phyloP scores from a whole-genome alignment of 2,113 vertebrate genomes.

The Carassius gibelio region DNA sequence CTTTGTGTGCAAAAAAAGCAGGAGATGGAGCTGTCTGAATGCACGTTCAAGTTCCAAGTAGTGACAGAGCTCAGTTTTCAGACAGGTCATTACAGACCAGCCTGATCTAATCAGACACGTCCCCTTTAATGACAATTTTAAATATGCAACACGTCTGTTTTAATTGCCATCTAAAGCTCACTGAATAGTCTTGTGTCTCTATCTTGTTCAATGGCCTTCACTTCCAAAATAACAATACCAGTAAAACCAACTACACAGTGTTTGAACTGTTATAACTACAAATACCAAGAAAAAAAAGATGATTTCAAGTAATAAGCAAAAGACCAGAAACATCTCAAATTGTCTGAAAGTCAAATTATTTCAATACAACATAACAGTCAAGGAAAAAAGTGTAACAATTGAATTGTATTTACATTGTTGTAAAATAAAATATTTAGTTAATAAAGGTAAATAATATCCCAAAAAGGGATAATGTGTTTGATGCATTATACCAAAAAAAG shows the following conservation, averaged over 20 bases:
- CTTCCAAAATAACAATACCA: background rate
- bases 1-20: background rate
- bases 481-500: background rate
- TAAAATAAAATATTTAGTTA: background rate
- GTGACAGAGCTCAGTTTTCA: background rate
- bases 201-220: slow-evolving; percentile 38
- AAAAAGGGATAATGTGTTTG: background rate
- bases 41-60: slow-evolving; percentile 15
- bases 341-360: too few relatives aligned
- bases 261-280: background rate
- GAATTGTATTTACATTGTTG: too few relatives aligned
- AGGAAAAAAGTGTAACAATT: background rate
- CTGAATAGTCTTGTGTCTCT: slow-evolving; percentile 4
- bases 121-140: slow-evolving; percentile 41
- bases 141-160: slow-evolving; percentile 45
- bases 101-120: slow-evolving; percentile 51
- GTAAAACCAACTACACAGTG: background rate
- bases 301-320: background rate
- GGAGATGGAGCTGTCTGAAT: background rate
- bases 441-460: background rate
- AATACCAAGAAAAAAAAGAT: background rate
- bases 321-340: too few relatives aligned
- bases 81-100: slow-evolving; percentile 25
- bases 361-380: too few relatives aligned
- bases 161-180: slow-evolving; percentile 43